phyloP scores from a whole-genome alignment of 2,113 vertebrate genomes.

The Callaeas wilsoni region DNA sequence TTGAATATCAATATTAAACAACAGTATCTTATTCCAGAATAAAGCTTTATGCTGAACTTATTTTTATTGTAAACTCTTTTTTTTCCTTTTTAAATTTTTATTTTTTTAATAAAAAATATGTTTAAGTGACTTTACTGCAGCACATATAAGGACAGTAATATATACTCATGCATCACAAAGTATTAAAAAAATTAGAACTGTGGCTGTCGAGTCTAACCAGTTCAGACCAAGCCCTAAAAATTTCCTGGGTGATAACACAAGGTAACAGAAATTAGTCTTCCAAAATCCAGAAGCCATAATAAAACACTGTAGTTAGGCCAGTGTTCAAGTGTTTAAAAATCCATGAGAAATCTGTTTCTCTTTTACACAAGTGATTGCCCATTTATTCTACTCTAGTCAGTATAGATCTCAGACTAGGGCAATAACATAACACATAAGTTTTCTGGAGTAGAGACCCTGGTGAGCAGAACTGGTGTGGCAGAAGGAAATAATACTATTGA shows the following conservation, averaged over 20 bases:
- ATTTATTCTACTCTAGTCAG: background rate
- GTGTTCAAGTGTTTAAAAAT: background rate
- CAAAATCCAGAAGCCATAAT: background rate
- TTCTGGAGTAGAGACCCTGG: background rate
- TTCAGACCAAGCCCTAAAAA: background rate
- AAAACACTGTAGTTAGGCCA: background rate
- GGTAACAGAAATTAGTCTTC: background rate
- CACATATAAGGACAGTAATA: background rate
- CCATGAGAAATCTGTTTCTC: background rate
- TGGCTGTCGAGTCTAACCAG: background rate
- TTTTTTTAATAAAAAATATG: background rate
- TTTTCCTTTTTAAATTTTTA: rapidly evolving
- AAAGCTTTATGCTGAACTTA: background rate
- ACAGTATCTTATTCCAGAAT: background rate
- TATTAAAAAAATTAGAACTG: background rate
- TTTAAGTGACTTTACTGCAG: background rate
- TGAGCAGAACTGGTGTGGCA: background rate
- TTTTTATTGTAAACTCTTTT: background rate
- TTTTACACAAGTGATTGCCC: background rate
- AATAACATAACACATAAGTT: background rate
- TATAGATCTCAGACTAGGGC: background rate
- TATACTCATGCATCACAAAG: background rate
- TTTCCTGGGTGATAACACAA: background rate
- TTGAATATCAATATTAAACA: background rate
- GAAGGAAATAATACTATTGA: background rate